phyloP scores from a whole-genome alignment of 2,888 invertebrate species.

The Entomobrya proxima region DNA sequence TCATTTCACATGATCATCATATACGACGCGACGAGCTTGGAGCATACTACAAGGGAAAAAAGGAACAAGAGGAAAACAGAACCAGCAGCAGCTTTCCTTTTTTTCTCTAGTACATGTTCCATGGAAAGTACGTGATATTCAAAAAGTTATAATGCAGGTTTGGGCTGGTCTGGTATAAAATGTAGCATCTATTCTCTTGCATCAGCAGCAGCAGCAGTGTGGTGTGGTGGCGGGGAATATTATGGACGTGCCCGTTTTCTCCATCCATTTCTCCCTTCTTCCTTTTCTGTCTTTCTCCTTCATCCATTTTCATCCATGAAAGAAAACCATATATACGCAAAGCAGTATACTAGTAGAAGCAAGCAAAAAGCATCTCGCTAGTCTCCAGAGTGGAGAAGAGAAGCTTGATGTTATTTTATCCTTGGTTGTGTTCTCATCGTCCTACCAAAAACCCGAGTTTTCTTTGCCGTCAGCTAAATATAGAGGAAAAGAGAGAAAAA shows the following conservation, averaged over 20 bases:
- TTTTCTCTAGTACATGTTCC: slow-evolving; percentile 13
- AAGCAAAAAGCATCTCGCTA: slow-evolving; percentile 19
- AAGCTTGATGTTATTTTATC: slow-evolving; percentile 47
- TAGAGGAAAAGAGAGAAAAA: slow-evolving; percentile 25
- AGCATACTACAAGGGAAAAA: neutral
- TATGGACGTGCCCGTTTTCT: slow-evolving; percentile 46
- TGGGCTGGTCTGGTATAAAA: neutral
- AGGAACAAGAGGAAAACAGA: neutral
- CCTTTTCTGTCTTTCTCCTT: slow-evolving; percentile 38
- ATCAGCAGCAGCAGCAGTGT: neutral
- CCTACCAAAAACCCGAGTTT: slow-evolving; percentile 23
- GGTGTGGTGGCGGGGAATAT: no score
- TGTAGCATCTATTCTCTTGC: neutral
- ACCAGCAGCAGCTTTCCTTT: neutral
- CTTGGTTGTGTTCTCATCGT: slow-evolving; percentile 39
- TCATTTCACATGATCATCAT: slow-evolving; percentile 45
- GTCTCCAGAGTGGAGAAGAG: slow-evolving; percentile 45
- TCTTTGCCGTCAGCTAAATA: slow-evolving; percentile 54
- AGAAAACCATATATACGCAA: neutral
- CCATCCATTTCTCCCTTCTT: slow-evolving; percentile 9
- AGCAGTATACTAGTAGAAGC: neutral
- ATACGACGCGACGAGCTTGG: slow-evolving; percentile 1
- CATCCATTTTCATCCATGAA: slow-evolving; percentile 48
- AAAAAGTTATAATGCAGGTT: slow-evolving; percentile 46
- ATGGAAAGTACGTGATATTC: slow-evolving; percentile 30